Base-by-base conservation (phyloP, 2,888 invertebrate species). In the Liodrosophila aerea region DNA sequence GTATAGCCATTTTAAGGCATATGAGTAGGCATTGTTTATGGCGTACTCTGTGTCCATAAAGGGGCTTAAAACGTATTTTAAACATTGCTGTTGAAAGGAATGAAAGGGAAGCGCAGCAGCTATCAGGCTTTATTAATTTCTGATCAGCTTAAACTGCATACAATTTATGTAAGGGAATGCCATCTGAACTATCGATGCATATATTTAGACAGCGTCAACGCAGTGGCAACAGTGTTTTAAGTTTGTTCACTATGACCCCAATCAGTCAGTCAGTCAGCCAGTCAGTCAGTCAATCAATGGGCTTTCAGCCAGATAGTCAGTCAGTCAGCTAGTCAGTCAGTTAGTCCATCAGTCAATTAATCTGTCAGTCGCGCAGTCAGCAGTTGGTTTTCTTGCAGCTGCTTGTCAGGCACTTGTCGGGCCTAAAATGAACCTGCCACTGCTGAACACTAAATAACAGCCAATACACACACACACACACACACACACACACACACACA, bases 361-460 rank as follows among this genome's bases (percentile, higher is more conserved):
- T 27, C 41, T 41, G 41, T 9, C 27, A 11, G 27, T 33, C n/a
- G 9, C 33, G 2, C 33, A 33, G 33, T 33, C 33, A 33, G 33
- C 33, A 33, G 33, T 33, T 33, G 33, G 11, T 11, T 18, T 22
- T 16, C 11, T 41, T 4, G 27, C 27, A 41, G 41, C 13, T 27
- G 41, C 27, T 41, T 41, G 41, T 41, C 41, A 41, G 41, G 16
- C 41, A 41, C 41, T 41, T 41, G 41, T 41, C 41, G 12, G 11
- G 18, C 41, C 27, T 43, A 43, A 30, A 15, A 29, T 30, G 15
- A 43, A 15, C 43, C 18, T 29, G 8, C 30, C 22, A 31, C 18
- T 9, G 9, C 9, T 37, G 37, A 13, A 15, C 37, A 37, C 37
- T 37, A 15, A 37, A 37, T 16, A 16, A 16, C 9, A 31, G 18